phyloP scores from a whole-genome alignment of 2,888 invertebrate genomes.

The Melinopterus prodromus region DNA sequence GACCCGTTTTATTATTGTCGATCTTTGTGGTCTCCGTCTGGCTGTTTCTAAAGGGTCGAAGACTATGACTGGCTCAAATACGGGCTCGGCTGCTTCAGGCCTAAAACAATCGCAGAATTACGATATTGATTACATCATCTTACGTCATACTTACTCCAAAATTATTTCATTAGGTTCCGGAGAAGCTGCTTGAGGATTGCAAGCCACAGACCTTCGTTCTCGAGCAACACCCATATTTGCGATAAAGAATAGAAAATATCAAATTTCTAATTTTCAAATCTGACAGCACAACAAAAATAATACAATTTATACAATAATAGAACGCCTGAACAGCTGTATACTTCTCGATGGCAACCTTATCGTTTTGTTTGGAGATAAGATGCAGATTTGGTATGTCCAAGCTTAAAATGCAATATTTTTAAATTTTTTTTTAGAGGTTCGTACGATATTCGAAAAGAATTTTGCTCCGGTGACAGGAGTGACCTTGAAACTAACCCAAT shows the following conservation, averaged over 20 bases:
- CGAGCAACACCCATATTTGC: constrained; percentile 26
- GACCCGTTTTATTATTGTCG: background rate
- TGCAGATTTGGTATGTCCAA: background rate
- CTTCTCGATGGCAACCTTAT: background rate
- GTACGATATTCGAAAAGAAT: background rate
- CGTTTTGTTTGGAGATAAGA: background rate
- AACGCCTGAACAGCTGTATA: background rate
- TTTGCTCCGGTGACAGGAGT: background rate
- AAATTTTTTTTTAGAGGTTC: background rate
- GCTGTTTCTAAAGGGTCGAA: constrained; percentile 5
- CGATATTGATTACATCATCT: constrained; percentile 10
- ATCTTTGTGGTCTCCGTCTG: background rate
- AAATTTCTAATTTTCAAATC: background rate
- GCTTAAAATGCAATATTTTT: background rate
- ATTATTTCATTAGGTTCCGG: background rate
- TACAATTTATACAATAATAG: background rate
- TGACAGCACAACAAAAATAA: background rate
- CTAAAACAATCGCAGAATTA: background rate
- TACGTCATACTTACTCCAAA: constrained; percentile 11
- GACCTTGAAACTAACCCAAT: constrained; percentile 4
- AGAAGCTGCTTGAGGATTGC: constrained; percentile 8
- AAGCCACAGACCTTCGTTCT: constrained; percentile 23
- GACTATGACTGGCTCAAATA: constrained; percentile 12
- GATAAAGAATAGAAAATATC: background rate
- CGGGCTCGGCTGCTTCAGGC: constrained; percentile 11